These are phyloP conservation scores for Dromaius novaehollandiae DNA, from an alignment of 2,113 vertebrate genomes.

Conservation along the genomic window DNA sequence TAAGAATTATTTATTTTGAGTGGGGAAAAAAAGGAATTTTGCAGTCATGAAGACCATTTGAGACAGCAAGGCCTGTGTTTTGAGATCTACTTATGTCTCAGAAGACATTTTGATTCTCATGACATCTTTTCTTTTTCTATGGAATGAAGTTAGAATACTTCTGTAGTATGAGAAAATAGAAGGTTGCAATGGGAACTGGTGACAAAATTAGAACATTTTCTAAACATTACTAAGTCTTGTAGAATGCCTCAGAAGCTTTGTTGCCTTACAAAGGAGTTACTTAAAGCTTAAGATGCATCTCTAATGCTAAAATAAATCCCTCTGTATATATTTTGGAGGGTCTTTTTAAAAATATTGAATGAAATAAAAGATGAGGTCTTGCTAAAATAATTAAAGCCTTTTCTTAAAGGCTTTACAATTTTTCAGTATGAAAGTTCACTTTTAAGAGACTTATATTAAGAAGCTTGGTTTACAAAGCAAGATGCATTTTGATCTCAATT, in stretches of 20 bases:
- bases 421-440: constrained; percentile 45
- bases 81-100: neutral
- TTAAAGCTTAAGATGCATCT: neutral
- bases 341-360: neutral
- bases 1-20: neutral
- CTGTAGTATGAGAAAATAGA: neutral
- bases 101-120: neutral
- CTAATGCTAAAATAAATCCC: neutral
- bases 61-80: neutral
- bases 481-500: constrained; percentile 52
- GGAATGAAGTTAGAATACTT: constrained; percentile 2
- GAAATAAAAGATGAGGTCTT: neutral
- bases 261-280: neutral
- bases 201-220: neutral
- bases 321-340: neutral
- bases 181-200: neutral
- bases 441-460: neutral
- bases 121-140: constrained; percentile 11
- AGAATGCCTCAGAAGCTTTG: neutral
- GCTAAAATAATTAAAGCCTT: constrained; percentile 16
- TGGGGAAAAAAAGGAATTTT: neutral
- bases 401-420: constrained; percentile 38
- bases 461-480: constrained; percentile 46
- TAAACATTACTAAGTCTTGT: neutral
- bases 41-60: neutral